Conservation (phyloP, 92 coral and sea anemone species). For the Umimayanthus chanpuru region DNA sequence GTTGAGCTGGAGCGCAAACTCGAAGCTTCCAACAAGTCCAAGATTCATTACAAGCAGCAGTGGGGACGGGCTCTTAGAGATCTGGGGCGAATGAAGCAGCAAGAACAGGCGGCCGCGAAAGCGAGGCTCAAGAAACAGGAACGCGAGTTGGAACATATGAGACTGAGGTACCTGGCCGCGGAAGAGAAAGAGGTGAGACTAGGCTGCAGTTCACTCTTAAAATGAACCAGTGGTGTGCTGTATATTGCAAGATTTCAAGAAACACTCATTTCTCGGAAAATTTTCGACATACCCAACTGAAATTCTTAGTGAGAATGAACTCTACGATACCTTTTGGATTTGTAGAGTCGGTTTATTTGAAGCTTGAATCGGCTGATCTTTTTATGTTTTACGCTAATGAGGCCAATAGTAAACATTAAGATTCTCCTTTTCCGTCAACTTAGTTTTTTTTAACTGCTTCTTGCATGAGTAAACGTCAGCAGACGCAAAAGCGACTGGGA, state of each 20-base stretch:
- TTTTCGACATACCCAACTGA: no score
- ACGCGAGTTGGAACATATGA: constrained; percentile 93
- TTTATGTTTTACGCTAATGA: no score
- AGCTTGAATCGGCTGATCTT: no score
- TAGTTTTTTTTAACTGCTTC: no score
- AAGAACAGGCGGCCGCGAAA: constrained; percentile 90
- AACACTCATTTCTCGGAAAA: background rate
- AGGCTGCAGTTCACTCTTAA: background rate
- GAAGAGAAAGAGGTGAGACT: constrained; percentile 90
- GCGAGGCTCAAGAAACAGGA: constrained; percentile 96
- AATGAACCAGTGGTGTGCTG: background rate
- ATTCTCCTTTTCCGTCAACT: no score
- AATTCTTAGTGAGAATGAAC: no score
- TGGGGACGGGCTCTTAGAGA: constrained; percentile 72
- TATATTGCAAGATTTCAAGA: background rate
- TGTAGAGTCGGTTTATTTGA: no score
- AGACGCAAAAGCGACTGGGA: no score
- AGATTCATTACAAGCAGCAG: constrained; percentile 95
- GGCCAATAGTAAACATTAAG: no score
- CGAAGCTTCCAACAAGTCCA: constrained; percentile 91
- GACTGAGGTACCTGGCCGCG: constrained; percentile 95
- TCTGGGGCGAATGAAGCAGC: constrained; percentile 94
- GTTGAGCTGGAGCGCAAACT: constrained; percentile 91
- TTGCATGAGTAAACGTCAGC: no score
- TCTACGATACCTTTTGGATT: no score